Base-by-base conservation (phyloP, 2,888 invertebrate genomes). In the Nebria brevicollis region DNA sequence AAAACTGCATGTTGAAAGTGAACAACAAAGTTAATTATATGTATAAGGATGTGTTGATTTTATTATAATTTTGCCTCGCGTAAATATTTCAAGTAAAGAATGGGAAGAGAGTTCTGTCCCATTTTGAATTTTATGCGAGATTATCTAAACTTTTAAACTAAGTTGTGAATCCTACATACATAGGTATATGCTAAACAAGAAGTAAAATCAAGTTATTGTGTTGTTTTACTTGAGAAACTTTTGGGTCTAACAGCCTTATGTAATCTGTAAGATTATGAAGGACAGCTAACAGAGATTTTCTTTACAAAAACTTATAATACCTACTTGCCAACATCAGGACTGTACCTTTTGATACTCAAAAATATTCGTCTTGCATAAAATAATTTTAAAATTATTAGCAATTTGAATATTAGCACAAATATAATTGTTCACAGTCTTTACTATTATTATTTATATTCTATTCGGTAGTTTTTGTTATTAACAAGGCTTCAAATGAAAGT, bases 401-500 rank as follows among this genome's bases (percentile, higher is more conserved):
- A 34, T 34, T 34, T 34, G 34, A 34, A 34, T 34, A 34, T 34
- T 20, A 20, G 5, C 34, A 34, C 34, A 34, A 34, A 34, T 34
- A 1, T 1, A 4, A 34, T 34, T 2, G 0, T 34, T 34, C 2
- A 5, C 66, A 66, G 0, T 13, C 3, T 13, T 66, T 66, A 66
- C 7, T 66, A n/a, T 66, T 66, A n/a, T 66, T 66, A 66, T 66
- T 54, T 54, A 54, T 11, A 54, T 54, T 3, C 54, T 54, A 8
- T 3, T 54, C 54, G 13, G 54, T 54, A 54, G 66, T 66, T 66
- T 66, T 66, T 66, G 15, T 66, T n/a, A 66, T 66, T 66, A n/a
- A 15, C 15, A 66, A 66, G 13, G 15, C 7, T 13, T n/a, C 15
- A 66, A 66, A 66, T 66, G 3, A 66, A 15, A 34, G 2, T 54